Percentiles rank a stretch among this genome's conserved stretches.
These are phyloP conservation scores for Gobiocypris rarus DNA, from an alignment of 2,113 vertebrate species.

Conservation along the genomic window DNA sequence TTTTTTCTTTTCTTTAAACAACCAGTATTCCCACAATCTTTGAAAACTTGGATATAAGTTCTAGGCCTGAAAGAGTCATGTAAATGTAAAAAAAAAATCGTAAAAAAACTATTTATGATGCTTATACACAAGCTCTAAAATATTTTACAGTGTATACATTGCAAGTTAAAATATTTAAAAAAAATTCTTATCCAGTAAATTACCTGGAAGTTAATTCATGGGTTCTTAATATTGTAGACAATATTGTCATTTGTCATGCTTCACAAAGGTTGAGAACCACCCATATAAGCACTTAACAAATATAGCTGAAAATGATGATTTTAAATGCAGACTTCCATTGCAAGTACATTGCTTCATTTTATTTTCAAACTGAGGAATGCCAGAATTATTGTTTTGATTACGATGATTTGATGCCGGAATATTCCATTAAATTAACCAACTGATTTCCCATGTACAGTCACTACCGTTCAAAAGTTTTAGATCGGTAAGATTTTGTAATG, in stretches of 20 bases:
- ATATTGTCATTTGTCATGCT: neutral
- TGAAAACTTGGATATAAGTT: neutral
- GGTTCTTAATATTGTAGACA: neutral
- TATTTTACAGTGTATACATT: neutral
- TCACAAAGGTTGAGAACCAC: neutral
- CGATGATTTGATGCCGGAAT: neutral
- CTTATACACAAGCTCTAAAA: neutral
- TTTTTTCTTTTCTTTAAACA: neutral
- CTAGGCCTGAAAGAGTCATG: neutral
- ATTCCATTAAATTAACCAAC: neutral
- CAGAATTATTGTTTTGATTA: neutral
- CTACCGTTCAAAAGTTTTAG: too few relatives aligned
- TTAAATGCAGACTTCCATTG: neutral
- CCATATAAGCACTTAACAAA: neutral
- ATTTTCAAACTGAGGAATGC: neutral
- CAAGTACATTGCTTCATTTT: neutral
- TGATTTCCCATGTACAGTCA: neutral
- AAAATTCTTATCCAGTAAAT: neutral
- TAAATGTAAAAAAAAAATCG: neutral
- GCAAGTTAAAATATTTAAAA: neutral
- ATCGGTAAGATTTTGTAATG: too few relatives aligned
- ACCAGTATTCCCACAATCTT: neutral
- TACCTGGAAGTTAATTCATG: neutral
- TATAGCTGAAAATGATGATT: neutral
- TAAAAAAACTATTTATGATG: neutral